These are phyloP conservation scores for Pandemis heparana DNA, from an alignment of 2,888 invertebrate genomes.

Conservation along the genomic window DNA sequence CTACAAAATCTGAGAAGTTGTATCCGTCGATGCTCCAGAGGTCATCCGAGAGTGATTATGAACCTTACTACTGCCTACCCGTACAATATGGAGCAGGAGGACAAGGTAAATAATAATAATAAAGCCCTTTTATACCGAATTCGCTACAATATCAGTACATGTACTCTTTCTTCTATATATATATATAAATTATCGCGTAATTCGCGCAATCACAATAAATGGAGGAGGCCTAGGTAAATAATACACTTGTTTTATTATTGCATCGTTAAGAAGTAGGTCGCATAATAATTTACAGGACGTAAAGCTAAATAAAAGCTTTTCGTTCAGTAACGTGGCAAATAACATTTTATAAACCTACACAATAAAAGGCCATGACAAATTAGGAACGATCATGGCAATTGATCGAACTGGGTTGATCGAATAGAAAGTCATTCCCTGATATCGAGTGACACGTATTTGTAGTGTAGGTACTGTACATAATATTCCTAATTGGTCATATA, in stretches of 20 bases:
- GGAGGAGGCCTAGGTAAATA: constrained; percentile 88
- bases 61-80: constrained; percentile 94
- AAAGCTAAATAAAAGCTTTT: not conserved
- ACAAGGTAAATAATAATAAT: constrained; percentile 89
- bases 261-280: too few species aligned
- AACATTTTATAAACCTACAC: not conserved
- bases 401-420: constrained; percentile 1
- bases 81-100: constrained; percentile 86
- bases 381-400: constrained; percentile 1
- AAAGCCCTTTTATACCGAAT: too few species aligned
- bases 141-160: too few species aligned
- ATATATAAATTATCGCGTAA: too few species aligned
- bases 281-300: not conserved
- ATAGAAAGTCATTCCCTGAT: not conserved
- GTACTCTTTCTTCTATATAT: too few species aligned
- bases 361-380: constrained; percentile 3
- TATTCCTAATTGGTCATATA: not conserved
- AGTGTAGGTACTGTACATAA: not conserved
- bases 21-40: constrained; percentile 96
- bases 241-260: too few species aligned
- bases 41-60: constrained; percentile 93
- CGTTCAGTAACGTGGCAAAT: not conserved
- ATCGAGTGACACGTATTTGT: not conserved
- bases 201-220: too few species aligned
- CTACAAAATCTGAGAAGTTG: constrained; percentile 97